Conservation (phyloP, 2,797 vertebrate genomes). For the Onychomys leucogaster region DNA sequence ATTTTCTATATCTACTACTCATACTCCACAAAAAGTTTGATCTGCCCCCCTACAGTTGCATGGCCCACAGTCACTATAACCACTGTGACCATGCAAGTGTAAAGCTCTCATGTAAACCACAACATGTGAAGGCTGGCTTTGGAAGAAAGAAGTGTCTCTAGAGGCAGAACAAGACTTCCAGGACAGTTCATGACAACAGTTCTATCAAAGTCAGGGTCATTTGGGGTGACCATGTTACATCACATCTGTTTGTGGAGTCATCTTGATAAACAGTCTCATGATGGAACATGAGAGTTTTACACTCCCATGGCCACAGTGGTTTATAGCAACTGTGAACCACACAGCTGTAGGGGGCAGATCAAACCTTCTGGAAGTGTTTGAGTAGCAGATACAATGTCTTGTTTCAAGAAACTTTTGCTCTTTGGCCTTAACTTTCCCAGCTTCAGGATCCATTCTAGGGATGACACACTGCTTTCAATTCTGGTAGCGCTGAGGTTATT, state of each 20-base stretch:
- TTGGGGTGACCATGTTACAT: neutral
- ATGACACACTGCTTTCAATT: neutral
- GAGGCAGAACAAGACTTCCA: neutral
- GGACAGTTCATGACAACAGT: neutral
- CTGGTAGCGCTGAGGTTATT: neutral
- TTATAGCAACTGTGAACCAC: neutral
- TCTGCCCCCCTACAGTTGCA: neutral
- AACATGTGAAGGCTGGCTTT: neutral
- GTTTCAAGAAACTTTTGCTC: neutral
- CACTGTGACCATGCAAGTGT: neutral
- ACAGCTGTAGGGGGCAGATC: neutral
- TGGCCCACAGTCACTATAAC: neutral
- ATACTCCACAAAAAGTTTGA: neutral
- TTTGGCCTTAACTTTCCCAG: neutral
- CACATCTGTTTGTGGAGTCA: neutral
- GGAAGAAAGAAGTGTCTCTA: neutral
- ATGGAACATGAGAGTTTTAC: neutral
- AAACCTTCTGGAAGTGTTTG: rapidly evolving
- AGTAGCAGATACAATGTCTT: neutral
- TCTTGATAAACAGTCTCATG: neutral
- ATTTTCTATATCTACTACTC: neutral
- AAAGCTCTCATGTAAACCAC: neutral
- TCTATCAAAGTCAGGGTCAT: neutral
- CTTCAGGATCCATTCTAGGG: neutral
- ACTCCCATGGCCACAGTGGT: neutral